Conservation (phyloP, 2,797 vertebrate species). For the Crax fasciolata region DNA sequence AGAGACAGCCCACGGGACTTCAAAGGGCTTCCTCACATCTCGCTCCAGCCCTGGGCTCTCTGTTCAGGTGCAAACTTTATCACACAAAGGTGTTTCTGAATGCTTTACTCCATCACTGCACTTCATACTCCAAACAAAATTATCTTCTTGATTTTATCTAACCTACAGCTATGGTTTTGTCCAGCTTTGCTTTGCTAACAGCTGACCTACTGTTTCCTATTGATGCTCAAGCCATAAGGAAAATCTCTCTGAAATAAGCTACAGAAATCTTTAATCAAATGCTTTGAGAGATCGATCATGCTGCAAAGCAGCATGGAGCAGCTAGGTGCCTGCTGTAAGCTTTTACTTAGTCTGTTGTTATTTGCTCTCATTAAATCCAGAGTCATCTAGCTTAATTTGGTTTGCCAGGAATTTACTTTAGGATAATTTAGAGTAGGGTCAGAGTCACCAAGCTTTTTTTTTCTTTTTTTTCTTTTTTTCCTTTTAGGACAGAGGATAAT, state of each 20-base stretch:
- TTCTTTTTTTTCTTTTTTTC: not conserved
- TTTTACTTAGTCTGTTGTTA: not conserved
- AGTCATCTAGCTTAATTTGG: conserved; percentile 2
- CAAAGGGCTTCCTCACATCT: conserved; percentile 8
- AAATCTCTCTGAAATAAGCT: conserved; percentile 20
- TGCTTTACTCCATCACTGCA: not conserved
- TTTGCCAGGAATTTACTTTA: conserved; percentile 42
- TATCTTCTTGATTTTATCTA: not conserved
- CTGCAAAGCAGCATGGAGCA: not conserved
- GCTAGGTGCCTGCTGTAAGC: not conserved
- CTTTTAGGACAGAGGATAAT: conserved; percentile 44
- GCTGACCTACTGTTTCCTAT: not conserved
- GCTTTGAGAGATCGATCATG: not conserved
- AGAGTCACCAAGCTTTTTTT: not conserved
- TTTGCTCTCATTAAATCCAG: conserved; percentile 1
- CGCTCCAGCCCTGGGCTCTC: not conserved
- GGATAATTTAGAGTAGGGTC: conserved; percentile 23
- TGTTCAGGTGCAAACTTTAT: not conserved
- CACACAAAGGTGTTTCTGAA: not conserved
- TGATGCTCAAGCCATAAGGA: not conserved
- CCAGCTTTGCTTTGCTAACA: not conserved
- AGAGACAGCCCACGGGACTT: conserved; percentile 5
- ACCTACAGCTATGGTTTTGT: not conserved
- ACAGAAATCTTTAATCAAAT: not conserved
- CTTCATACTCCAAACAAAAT: not conserved